A percentile compares a stretch with the other conserved stretches of the same genome.
Evolutionary conservation across 2,113 vertebrate species (phyloP).

Genomic region (Aix galericulata): DNA sequence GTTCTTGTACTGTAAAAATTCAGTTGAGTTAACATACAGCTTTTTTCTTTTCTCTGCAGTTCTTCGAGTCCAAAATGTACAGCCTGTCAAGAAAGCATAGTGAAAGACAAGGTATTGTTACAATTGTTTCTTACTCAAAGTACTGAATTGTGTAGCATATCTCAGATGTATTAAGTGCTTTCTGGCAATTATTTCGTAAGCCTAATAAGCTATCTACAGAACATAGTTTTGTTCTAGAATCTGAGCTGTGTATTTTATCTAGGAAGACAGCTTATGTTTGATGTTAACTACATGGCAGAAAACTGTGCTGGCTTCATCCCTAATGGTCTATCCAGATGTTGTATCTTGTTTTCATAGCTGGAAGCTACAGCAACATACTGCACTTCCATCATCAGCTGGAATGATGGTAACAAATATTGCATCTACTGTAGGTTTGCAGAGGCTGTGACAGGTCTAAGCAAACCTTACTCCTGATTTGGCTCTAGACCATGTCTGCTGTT

Average conservation of each 20-base stretch:
- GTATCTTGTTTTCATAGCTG: neutral
- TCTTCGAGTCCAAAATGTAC: slow-evolving; percentile 79
- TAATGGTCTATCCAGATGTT: neutral
- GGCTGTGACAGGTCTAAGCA: neutral
- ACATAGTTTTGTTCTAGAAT: neutral
- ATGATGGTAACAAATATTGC: neutral
- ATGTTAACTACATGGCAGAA: neutral
- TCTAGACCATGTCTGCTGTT: neutral
- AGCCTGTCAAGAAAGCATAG: slow-evolving; percentile 81
- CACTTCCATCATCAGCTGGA: neutral
- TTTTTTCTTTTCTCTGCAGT: slow-evolving; percentile 66
- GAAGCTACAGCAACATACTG: neutral
- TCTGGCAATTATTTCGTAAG: neutral
- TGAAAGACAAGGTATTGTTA: slow-evolving; percentile 81
- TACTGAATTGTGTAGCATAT: neutral
- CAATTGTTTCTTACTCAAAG: neutral
- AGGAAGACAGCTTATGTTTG: neutral
- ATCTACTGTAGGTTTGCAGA: neutral
- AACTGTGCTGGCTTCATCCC: neutral
- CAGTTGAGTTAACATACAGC: neutral
- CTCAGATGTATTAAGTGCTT: neutral
- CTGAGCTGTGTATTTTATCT: neutral
- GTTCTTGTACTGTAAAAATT: neutral
- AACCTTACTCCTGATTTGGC: neutral
- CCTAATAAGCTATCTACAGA: neutral